Evolutionary conservation across 2,113 vertebrate genomes (phyloP).

Genomic region (Accipiter virgatus): DNA sequence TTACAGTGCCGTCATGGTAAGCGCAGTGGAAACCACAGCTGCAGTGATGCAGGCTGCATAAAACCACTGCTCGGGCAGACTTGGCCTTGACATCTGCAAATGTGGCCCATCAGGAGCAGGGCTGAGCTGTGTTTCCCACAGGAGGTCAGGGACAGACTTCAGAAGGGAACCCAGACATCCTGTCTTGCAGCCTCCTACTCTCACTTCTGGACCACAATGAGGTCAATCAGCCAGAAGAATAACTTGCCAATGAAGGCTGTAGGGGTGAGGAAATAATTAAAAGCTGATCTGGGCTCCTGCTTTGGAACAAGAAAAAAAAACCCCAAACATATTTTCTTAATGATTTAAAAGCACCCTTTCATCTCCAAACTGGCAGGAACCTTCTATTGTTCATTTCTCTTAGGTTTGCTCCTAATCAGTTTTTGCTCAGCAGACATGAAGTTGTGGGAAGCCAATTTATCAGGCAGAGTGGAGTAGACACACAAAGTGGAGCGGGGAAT

Average conservation of each 20-base stretch:
- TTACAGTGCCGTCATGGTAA: neutral
- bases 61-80: neutral
- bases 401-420: neutral
- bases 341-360: constrained; percentile 13
- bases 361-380: neutral
- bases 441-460: neutral
- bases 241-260: neutral
- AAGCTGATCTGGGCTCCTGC: neutral
- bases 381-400: neutral
- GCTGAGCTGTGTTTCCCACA: neutral
- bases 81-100: neutral
- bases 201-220: neutral
- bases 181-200: constrained; percentile 19
- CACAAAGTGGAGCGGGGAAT: neutral
- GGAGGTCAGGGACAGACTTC: neutral
- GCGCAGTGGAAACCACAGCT: neutral
- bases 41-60: neutral
- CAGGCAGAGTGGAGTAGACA: neutral
- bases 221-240: neutral
- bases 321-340: neutral
- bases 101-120: neutral
- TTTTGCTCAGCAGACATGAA: neutral
- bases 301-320: neutral
- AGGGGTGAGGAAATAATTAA: constrained; percentile 22
- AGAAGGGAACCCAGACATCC: constrained; percentile 15